A percentile compares a stretch with the other conserved stretches of the same genome.
Conservation (phyloP, 2,888 invertebrate genomes). For the Trachelus troglodyta region DNA sequence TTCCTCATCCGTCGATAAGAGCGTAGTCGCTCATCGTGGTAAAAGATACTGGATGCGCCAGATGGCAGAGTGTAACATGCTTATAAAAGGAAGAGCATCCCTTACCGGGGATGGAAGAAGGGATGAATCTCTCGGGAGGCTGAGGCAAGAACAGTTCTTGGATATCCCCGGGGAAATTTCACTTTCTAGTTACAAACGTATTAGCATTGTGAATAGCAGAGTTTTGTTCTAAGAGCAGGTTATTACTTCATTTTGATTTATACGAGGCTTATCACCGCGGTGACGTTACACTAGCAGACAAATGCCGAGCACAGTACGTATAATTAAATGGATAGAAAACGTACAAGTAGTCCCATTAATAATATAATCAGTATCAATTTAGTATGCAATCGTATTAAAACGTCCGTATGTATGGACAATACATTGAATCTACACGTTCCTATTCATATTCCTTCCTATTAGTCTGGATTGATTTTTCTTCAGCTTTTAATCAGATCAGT, state of each 20-base stretch:
- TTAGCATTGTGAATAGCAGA: neutral
- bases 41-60: neutral
- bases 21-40: neutral
- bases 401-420: neutral
- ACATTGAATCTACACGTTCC: neutral
- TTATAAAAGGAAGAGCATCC: neutral
- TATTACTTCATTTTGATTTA: neutral
- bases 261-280: neutral
- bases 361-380: neutral
- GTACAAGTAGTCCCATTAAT: neutral
- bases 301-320: neutral
- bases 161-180: conserved; percentile 15
- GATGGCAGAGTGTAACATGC: neutral
- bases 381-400: neutral
- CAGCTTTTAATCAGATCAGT: neutral
- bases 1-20: neutral
- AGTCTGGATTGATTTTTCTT: neutral
- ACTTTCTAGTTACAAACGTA: conserved; percentile 10
- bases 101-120: conserved; percentile 1
- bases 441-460: neutral
- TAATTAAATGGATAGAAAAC: neutral
- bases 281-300: neutral
- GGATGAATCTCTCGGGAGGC: conserved; percentile 20
- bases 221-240: neutral
- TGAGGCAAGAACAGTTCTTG: conserved; percentile 12